Evolutionary conservation across 2,113 vertebrate genomes (phyloP).

Genomic region (Pseudorasbora parva): DNA sequence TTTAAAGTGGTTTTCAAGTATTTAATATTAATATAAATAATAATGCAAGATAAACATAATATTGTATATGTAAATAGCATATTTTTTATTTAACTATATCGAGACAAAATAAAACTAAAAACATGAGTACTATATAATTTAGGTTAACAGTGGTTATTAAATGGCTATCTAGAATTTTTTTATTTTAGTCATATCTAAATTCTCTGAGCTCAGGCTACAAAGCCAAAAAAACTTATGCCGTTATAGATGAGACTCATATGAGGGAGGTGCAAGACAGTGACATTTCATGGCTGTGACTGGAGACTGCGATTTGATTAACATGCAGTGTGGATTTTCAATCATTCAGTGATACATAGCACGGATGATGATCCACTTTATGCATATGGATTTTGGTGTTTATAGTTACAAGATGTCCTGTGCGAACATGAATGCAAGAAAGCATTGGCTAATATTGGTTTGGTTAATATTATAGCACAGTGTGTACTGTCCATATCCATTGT

Average conservation of each 20-base stretch:
- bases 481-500: background rate
- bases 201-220: background rate
- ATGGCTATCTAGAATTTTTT: background rate
- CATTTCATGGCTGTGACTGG: background rate
- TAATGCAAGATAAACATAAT: too few species aligned
- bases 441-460: background rate
- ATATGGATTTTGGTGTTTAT: background rate
- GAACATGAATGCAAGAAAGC: background rate
- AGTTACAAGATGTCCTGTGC: background rate
- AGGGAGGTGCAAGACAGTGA: constrained; percentile 13
- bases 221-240: background rate
- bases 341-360: background rate
- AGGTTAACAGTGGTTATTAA: background rate
- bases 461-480: background rate
- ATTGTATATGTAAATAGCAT: too few species aligned
- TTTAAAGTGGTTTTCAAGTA: too few species aligned
- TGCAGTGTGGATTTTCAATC: constrained; percentile 13
- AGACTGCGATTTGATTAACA: background rate
- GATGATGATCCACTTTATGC: background rate
- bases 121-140: too few species aligned
- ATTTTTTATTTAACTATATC: too few species aligned
- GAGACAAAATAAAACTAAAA: too few species aligned
- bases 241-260: background rate
- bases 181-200: background rate
- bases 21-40: too few species aligned